Percentiles rank a stretch among this genome's conserved stretches.
These are phyloP conservation scores for Callocephalon fimbriatum DNA, from an alignment of 2,113 vertebrate species.

Conservation along the genomic window DNA sequence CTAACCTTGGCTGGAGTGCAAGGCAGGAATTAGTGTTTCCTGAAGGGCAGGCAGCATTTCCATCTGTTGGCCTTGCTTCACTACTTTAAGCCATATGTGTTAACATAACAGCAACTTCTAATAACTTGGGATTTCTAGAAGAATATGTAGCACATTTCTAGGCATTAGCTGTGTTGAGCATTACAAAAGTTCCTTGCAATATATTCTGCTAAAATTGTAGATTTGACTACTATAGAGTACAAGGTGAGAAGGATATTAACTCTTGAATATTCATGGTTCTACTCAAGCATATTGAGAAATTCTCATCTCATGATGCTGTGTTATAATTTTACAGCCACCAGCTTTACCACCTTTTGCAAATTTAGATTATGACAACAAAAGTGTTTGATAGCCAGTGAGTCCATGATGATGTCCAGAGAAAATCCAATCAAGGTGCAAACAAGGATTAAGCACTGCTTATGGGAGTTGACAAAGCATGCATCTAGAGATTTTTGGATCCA, in stretches of 20 bases:
- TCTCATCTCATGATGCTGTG: background rate
- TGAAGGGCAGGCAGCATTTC: background rate
- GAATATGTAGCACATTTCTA: background rate
- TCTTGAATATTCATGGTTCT: background rate
- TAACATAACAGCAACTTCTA: background rate
- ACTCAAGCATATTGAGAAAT: background rate
- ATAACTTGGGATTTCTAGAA: background rate
- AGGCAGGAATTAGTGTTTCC: background rate
- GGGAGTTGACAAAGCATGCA: background rate
- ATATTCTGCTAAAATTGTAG: background rate
- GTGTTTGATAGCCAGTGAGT: background rate
- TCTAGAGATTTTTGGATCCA: constrained; percentile 11
- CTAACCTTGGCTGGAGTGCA: background rate
- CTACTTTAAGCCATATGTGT: background rate
- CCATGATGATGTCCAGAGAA: background rate
- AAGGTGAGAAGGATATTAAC: background rate
- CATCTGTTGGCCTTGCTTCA: background rate
- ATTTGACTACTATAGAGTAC: background rate
- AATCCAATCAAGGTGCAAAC: constrained; percentile 4
- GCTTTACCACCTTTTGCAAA: background rate
- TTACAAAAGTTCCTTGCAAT: background rate
- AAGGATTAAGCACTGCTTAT: background rate
- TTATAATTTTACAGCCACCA: background rate
- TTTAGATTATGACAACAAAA: background rate
- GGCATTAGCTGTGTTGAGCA: background rate